These are phyloP conservation scores for Coracias cyanogaster DNA, from an alignment of 2,797 vertebrate species.

Conservation along the genomic window DNA sequence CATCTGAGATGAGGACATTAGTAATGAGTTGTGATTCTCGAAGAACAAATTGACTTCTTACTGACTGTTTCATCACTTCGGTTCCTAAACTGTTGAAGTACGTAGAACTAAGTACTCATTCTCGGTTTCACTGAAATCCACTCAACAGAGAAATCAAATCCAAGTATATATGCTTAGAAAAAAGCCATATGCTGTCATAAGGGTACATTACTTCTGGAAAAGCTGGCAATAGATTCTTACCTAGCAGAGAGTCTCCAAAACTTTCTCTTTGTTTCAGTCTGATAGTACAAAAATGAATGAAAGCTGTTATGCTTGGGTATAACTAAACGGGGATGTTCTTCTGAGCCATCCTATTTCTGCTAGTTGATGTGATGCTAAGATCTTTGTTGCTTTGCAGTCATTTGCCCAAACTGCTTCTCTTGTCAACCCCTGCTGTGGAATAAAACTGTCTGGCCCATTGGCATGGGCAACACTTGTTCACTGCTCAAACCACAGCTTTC, in stretches of 20 bases:
- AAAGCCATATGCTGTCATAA: neutral
- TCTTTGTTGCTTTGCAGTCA: neutral
- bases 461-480: neutral
- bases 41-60: neutral
- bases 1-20: neutral
- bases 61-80: neutral
- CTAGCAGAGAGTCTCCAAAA: neutral
- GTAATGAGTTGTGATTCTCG: neutral
- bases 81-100: neutral
- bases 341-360: neutral
- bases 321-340: neutral
- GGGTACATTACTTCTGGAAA: neutral
- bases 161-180: neutral
- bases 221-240: neutral
- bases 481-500: neutral
- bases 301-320: neutral
- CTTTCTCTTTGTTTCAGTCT: neutral
- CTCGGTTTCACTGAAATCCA: neutral
- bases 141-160: neutral
- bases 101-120: neutral
- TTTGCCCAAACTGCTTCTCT: neutral
- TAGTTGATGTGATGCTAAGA: neutral
- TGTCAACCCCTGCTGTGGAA: neutral
- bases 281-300: neutral
- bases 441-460: neutral